A percentile compares a stretch with the other conserved stretches of the same genome.
phyloP scores from a whole-genome alignment of 2,888 invertebrate genomes.

The Girardia tigrina region DNA sequence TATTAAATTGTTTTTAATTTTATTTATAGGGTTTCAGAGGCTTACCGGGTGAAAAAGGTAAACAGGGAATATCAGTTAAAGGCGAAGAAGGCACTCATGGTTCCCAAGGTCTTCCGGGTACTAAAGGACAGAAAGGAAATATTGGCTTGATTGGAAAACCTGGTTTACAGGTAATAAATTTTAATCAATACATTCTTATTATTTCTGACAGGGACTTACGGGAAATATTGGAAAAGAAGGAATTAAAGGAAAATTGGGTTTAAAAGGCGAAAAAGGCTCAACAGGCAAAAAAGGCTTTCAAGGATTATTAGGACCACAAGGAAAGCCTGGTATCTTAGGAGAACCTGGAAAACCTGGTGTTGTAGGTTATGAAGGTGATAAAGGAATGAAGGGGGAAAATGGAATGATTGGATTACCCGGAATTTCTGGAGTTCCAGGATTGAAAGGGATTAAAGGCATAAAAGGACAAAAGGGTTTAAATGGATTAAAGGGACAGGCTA shows the following conservation, averaged over 20 bases:
- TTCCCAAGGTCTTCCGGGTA: not conserved
- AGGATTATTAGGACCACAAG: not conserved
- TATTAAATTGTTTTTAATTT: not conserved
- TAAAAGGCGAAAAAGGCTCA: not conserved
- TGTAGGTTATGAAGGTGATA: not conserved
- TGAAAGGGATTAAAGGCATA: not conserved
- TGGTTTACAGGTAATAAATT: not conserved
- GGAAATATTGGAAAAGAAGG: conserved; percentile 31
- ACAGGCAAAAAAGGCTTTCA: not conserved
- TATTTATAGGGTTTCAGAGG: not conserved
- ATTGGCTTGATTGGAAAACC: not conserved
- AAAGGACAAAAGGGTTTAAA: conserved; percentile 4
- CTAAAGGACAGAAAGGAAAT: conserved; percentile 12
- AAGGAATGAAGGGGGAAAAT: not conserved
- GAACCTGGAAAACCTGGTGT: not conserved
- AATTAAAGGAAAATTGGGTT: not conserved
- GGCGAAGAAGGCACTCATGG: conserved; percentile 25
- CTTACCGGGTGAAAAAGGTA: not conserved
- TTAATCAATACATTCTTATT: not conserved
- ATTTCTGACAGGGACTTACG: too few species aligned
- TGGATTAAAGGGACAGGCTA: not conserved
- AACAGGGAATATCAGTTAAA: not conserved
- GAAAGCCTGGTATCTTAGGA: not conserved
- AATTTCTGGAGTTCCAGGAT: not conserved
- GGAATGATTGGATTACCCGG: not conserved